Base-by-base conservation (phyloP, 2,113 vertebrate species). In the Oryzias curvinotus region DNA sequence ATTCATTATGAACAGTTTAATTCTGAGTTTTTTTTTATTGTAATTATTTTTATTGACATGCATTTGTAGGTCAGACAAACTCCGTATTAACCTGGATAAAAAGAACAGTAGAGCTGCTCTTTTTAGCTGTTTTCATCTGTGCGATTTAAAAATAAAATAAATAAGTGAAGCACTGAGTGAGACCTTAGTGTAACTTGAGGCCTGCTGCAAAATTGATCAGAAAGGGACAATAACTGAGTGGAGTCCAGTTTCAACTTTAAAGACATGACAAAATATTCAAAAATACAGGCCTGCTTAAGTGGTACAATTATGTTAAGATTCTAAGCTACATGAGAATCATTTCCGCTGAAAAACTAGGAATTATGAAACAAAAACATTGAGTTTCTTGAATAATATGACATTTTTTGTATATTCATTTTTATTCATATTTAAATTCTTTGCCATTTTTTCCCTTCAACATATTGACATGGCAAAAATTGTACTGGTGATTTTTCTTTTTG, bases 181-280 rank as follows among this genome's bases (percentile, higher is more conserved):
- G 57, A 63, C 57, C 19, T 73, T 5, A 21, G 50, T 75, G 58
- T 51, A 48, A 55, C 74, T 68, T 74, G 30, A 78, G 56, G 8
- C 58, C 21, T 69, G 46, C 18, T 65, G 45, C 48, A 72, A 72
- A 76, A 45, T 50, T 0, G 46, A 44, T 30, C 44, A 5, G 52
- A 67, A 36, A 28, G 23, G 41, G 17, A 7, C 43, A 50, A 7
- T 30, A 23, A 23, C 62, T 57, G 30, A 54, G 52, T 45, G 8
- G 25, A 19, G 25, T 14, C 43, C 16, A 55, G 26, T 61, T 4
- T 18, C n/a, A 48, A 12, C n/a, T 48, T 48, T 19, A 18, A 48
- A 47, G 19, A 6, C 7, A 19, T 12, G 19, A 16, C 44, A 45
- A 16, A 45, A 10, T 5, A 16, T 17, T 45, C 44, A 45, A 17